phyloP scores from a whole-genome alignment of 2,888 invertebrate genomes.

The Aelia acuminata region DNA sequence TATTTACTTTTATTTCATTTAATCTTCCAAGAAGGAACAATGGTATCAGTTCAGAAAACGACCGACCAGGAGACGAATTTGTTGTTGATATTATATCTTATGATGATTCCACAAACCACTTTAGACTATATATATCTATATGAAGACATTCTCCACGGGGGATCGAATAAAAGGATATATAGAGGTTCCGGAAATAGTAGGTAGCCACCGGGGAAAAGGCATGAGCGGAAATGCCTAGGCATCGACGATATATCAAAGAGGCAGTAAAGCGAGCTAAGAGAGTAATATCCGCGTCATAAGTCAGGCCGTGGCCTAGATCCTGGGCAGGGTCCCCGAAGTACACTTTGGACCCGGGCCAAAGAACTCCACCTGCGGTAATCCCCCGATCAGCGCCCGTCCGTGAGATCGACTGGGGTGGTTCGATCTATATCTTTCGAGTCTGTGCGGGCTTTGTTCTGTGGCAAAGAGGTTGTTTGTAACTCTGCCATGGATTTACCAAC shows the following conservation, averaged over 20 bases:
- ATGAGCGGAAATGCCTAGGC: conserved; percentile 21
- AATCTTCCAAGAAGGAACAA: too few species aligned
- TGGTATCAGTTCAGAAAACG: too few species aligned
- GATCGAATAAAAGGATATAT: conserved; percentile 23
- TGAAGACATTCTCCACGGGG: neutral
- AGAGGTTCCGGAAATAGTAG: conserved; percentile 2
- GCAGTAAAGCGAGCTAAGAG: conserved; percentile 44
- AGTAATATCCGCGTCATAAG: conserved; percentile 36
- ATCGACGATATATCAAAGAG: conserved; percentile 17
- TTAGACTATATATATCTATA: neutral
- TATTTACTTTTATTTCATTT: too few species aligned
- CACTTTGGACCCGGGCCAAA: conserved; percentile 17
- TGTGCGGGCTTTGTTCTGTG: neutral
- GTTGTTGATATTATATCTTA: neutral
- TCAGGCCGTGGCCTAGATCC: conserved; percentile 28
- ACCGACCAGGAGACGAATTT: too few species aligned
- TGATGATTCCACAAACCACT: neutral
- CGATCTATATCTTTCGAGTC: neutral
- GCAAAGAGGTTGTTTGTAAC: neutral
- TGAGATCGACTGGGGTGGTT: neutral
- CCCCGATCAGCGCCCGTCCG: conserved; percentile 6
- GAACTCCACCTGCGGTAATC: neutral
- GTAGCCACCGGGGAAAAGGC: conserved; percentile 14
- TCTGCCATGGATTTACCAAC: too few species aligned
- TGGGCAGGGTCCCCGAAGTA: conserved; percentile 2